Conservation (phyloP, 1,140 invertebrate species). For the Papilio helenus region DNA sequence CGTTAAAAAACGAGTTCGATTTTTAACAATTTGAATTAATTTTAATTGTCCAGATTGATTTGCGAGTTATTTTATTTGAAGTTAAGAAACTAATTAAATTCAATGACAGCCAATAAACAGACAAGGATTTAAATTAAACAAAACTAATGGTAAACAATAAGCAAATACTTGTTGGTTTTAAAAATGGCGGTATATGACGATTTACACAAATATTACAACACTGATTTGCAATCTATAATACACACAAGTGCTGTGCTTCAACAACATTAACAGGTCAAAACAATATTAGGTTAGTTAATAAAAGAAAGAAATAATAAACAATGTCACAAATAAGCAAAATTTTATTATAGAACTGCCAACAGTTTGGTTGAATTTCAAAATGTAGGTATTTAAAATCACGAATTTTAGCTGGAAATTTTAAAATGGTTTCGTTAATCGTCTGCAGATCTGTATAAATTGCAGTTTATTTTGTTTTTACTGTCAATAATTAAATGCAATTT, state of each 20-base stretch:
- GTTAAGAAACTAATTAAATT: constrained; percentile 45
- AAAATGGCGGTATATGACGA: constrained; percentile 68
- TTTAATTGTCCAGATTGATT: neutral
- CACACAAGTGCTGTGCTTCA: constrained; percentile 70
- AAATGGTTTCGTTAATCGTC: neutral
- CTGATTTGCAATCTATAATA: constrained; percentile 77
- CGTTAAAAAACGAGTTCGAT: neutral
- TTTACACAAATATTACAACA: constrained; percentile 75
- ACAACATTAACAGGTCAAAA: constrained; percentile 52
- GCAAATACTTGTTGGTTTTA: constrained; percentile 34
- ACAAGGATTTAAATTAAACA: constrained; percentile 64
- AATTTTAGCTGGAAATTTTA: neutral
- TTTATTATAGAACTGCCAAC: constrained; percentile 20
- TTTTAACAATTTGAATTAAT: too few relatives aligned
- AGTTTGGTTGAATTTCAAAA: neutral
- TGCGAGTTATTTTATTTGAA: neutral
- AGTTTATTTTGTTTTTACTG: neutral
- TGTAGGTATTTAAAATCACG: neutral
- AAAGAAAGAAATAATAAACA: constrained; percentile 23
- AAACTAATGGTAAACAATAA: constrained; percentile 32
- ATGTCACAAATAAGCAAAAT: constrained; percentile 39
- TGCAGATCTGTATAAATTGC: neutral
- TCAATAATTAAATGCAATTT: neutral
- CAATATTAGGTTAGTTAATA: constrained; percentile 32
- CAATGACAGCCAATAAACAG: constrained; percentile 78